Conservation (phyloP, 2,113 vertebrate genomes). For the Cairina moschata region DNA sequence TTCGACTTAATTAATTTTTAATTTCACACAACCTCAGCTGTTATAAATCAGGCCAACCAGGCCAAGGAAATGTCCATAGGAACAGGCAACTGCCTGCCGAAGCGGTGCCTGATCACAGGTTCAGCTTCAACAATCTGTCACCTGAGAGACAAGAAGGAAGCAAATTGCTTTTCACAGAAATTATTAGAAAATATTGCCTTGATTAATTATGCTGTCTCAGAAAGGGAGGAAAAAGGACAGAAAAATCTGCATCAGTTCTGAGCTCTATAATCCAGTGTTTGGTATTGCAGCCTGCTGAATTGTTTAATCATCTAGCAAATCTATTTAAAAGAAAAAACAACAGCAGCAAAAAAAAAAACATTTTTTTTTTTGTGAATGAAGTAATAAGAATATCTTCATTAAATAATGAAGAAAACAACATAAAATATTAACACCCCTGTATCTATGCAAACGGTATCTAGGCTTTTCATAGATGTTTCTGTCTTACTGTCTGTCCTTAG, state of each 20-base stretch:
- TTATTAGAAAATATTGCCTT: constrained; percentile 61
- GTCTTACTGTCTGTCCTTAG: neutral
- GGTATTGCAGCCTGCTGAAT: neutral
- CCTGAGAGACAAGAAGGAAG: constrained; percentile 58
- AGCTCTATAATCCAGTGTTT: neutral
- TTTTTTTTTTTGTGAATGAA: neutral
- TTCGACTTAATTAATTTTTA: constrained; percentile 83
- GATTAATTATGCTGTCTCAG: constrained; percentile 68
- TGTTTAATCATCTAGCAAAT: neutral
- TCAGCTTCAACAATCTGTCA: constrained; percentile 71
- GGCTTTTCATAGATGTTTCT: neutral
- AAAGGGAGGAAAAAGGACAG: constrained; percentile 8
- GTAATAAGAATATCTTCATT: neutral
- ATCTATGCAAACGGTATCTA: neutral
- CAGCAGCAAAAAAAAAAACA: no score
- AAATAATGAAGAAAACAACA: neutral
- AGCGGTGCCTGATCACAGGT: constrained; percentile 38
- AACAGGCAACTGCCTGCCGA: constrained; percentile 64
- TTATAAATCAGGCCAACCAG: constrained; percentile 77
- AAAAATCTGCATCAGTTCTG: neutral
- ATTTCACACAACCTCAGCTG: constrained; percentile 74
- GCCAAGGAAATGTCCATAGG: constrained; percentile 34
- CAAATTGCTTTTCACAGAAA: constrained; percentile 65
- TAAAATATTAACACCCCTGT: neutral
- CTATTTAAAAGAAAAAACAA: neutral